phyloP scores from a whole-genome alignment of 2,888 invertebrate genomes.

The Drosophila lacicola region DNA sequence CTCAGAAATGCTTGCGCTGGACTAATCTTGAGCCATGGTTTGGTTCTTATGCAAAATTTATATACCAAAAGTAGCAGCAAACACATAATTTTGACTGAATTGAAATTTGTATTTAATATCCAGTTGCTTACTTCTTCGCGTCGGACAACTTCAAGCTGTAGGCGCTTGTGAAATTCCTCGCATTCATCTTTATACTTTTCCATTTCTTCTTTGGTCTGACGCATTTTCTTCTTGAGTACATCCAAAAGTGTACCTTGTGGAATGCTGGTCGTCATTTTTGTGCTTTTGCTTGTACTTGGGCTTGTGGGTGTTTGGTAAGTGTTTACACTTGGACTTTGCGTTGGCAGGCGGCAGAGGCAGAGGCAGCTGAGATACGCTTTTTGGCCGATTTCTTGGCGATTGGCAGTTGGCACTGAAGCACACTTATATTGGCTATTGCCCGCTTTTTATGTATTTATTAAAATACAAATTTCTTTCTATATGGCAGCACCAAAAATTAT shows the following conservation, averaged over 20 bases:
- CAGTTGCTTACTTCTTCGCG: slow-evolving; percentile 96
- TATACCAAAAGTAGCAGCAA: slow-evolving; percentile 66
- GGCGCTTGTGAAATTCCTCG: slow-evolving; percentile 97
- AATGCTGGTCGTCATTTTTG: slow-evolving; percentile 93
- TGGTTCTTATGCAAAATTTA: slow-evolving; percentile 53
- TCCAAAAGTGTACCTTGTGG: slow-evolving; percentile 97
- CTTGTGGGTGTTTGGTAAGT: slow-evolving; percentile 66
- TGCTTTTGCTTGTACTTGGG: slow-evolving; percentile 56
- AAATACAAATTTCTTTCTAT: slow-evolving; percentile 55
- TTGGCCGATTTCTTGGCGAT: slow-evolving; percentile 13
- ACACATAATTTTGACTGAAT: slow-evolving; percentile 26
- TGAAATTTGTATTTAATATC: slow-evolving; percentile 13
- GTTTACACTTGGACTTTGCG: slow-evolving; percentile 64
- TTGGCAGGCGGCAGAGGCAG: slow-evolving; percentile 40
- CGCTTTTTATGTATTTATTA: slow-evolving; percentile 34
- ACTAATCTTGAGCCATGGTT: slow-evolving; percentile 27
- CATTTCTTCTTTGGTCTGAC: slow-evolving; percentile 99
- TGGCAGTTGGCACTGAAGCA: slow-evolving; percentile 54
- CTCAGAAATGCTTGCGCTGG: slow-evolving; percentile 53
- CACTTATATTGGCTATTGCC: slow-evolving; percentile 59
- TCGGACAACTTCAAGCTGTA: slow-evolving; percentile 97
- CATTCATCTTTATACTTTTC: slow-evolving; percentile 99
- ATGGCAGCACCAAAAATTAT: slow-evolving; percentile 61
- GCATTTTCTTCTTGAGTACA: slow-evolving; percentile 99
- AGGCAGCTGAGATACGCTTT: slow-evolving; percentile 30